Evolutionary conservation across 2,797 vertebrate species (phyloP), one percentile per base, ranked within the genome.

Genomic region (Urophycis tenuis): DNA sequence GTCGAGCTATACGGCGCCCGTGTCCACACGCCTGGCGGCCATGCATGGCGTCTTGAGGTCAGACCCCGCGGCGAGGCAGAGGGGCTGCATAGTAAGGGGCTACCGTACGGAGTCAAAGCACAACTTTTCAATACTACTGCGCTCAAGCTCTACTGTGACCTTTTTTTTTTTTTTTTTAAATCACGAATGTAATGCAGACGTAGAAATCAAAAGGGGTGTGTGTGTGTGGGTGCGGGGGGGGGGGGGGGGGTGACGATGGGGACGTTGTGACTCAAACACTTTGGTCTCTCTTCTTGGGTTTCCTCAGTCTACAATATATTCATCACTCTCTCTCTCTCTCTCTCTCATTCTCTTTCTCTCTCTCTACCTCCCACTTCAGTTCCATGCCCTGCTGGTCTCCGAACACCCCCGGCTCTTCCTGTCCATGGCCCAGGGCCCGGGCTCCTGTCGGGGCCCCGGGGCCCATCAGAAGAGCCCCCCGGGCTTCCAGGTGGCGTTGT

Each of bases 381-480:
- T 95, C 93, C 95, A 94, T 67, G 91, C 93, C 90, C 90, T 93
- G 92, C 92, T 93, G 88, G 84, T 94, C 88, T 93, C 91, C 83
- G 84, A 80, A 83, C 92, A 94, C 89, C 94, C 95, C 89, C 92
- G 88, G 83, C 91, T 95, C 81, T 83, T 85, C 82, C 90, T 80
- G 81, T 88, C 79, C 87, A 81, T 88, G 30, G 85, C 91, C 80
- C 73, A 69, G 77, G 79, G 74, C 75, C 5, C 73, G 0, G 41
- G 80, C 0, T 2, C 78, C 0, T 77, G 78, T 53, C 84, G 79
- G 34, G 71, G 72, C 41, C 71, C 81, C 29, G 39, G 69, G 0
- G 69, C 32, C 45, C 85, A 89, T 99, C 96, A 98, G 94, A 97
- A 92, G 93, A 96, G 92, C 86, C 96, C 95, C 76, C 93, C 95